These are phyloP conservation scores for Caenorhabditis japonica DNA, from an alignment of 2,888 invertebrate genomes.

Conservation along the genomic window DNA sequence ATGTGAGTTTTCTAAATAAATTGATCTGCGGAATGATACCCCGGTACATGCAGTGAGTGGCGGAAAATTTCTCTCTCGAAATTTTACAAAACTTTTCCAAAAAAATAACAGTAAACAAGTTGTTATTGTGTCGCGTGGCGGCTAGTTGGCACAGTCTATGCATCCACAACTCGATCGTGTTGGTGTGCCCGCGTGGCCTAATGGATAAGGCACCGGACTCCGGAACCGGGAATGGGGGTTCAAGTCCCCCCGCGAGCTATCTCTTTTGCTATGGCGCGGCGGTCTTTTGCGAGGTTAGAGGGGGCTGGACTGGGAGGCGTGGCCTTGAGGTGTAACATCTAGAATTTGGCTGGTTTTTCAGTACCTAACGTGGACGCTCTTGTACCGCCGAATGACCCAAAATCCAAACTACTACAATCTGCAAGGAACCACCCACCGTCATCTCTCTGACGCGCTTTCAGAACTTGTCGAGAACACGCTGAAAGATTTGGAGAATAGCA, in stretches of 20 bases:
- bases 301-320: neutral
- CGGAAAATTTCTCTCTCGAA: neutral
- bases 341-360: conserved; percentile 13
- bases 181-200: conserved; percentile 54
- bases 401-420: conserved; percentile 99
- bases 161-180: neutral
- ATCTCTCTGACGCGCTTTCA: conserved; percentile 96
- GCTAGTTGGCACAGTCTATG: neutral
- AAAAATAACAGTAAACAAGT: no score
- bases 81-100: no score
- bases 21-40: no score
- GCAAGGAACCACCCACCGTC: conserved; percentile 83
- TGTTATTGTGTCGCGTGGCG: no score
- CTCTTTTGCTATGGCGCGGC: conserved; percentile 17
- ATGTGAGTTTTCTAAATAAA: conserved; percentile 78
- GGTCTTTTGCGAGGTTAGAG: neutral
- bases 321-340: neutral
- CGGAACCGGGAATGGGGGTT: conserved; percentile 61
- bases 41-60: no score
- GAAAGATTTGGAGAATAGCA: conserved; percentile 78
- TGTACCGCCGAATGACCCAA: conserved; percentile 95
- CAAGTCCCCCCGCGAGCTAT: conserved; percentile 58
- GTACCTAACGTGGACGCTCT: conserved; percentile 98
- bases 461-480: conserved; percentile 97
- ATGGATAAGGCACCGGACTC: conserved; percentile 60